These are phyloP conservation scores for Drosophila nigromelanica DNA, from an alignment of 1,140 invertebrate genomes.

Conservation along the genomic window DNA sequence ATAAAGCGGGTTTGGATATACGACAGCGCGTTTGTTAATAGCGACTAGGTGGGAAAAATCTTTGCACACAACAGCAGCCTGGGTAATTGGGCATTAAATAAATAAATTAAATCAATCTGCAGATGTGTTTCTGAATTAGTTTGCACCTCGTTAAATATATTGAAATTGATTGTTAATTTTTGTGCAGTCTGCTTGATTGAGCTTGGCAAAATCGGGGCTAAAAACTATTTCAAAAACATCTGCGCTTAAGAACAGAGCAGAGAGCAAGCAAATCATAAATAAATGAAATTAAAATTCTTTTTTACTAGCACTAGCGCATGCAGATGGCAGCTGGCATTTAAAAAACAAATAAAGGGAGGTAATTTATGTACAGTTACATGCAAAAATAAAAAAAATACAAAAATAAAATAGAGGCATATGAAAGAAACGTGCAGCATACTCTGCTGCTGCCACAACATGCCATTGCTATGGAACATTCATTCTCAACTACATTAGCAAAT, in stretches of 20 bases:
- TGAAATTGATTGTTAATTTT: background rate
- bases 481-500: constrained; percentile 80
- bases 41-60: constrained; percentile 67
- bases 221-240: constrained; percentile 20
- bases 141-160: background rate
- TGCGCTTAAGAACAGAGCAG: constrained; percentile 24
- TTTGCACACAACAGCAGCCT: constrained; percentile 73
- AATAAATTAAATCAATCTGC: constrained; percentile 35
- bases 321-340: constrained; percentile 42
- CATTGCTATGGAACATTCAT: constrained; percentile 46
- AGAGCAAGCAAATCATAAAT: constrained; percentile 77
- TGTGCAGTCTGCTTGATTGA: background rate
- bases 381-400: constrained; percentile 13
- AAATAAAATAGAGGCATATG: constrained; percentile 12
- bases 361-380: constrained; percentile 49
- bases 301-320: constrained; percentile 69
- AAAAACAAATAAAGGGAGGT: constrained; percentile 29
- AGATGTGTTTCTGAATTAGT: constrained; percentile 13
- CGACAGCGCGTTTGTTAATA: constrained; percentile 40
- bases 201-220: constrained; percentile 6
- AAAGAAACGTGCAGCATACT: constrained; percentile 54
- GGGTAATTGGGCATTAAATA: constrained; percentile 51
- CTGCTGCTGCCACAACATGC: constrained; percentile 59
- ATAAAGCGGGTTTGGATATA: constrained; percentile 47
- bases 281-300: constrained; percentile 70